These are phyloP conservation scores for Cnemophilus loriae DNA, from an alignment of 2,113 vertebrate genomes.

Conservation along the genomic window DNA sequence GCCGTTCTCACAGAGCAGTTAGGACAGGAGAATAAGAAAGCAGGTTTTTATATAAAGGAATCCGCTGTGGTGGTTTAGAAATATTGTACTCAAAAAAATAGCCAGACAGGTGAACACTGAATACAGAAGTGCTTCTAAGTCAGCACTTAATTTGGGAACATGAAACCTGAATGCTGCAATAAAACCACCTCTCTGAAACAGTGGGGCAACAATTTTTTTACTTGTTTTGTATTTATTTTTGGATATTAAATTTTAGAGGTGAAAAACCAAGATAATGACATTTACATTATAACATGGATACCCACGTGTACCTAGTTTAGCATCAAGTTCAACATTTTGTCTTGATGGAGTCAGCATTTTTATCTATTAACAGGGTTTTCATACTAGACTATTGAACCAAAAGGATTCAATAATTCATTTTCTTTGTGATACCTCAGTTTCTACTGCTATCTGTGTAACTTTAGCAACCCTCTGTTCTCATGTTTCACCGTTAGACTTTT, in stretches of 20 bases:
- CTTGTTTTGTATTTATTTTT: background rate
- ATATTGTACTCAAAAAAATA: background rate
- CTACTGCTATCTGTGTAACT: background rate
- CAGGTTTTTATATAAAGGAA: background rate
- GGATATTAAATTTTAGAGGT: background rate
- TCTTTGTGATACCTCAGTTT: background rate
- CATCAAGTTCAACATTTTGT: background rate
- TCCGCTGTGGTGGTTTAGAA: background rate
- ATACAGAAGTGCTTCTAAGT: background rate
- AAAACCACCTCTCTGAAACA: background rate
- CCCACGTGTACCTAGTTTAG: background rate
- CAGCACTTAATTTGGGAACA: background rate
- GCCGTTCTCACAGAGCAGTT: background rate
- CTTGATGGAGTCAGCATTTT: background rate
- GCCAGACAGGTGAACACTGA: background rate
- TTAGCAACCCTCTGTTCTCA: background rate
- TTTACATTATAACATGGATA: background rate
- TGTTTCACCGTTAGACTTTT: background rate
- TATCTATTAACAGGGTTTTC: background rate
- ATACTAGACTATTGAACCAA: background rate
- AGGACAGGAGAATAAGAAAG: background rate
- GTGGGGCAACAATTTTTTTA: background rate
- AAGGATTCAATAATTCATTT: background rate
- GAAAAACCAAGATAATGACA: background rate
- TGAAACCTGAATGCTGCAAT: background rate